phyloP scores from a whole-genome alignment of 2,113 vertebrate species.

The Athene cunicularia region DNA sequence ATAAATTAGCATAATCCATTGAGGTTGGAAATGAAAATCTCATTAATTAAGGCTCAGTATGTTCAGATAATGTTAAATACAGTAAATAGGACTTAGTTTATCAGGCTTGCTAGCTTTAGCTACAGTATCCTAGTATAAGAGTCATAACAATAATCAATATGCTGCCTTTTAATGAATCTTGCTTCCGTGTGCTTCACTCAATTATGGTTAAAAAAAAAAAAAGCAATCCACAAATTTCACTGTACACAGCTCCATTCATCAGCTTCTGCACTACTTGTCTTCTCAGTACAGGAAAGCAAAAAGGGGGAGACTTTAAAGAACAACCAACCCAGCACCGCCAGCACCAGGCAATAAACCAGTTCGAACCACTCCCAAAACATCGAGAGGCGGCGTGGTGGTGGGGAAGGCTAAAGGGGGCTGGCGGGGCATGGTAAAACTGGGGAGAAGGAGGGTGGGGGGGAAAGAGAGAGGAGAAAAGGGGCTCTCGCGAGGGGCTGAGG shows the following conservation, averaged over 20 bases:
- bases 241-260: conserved; percentile 72
- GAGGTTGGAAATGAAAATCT: conserved; percentile 58
- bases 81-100: conserved; percentile 81
- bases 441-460: not conserved
- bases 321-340: conserved; percentile 61
- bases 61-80: conserved; percentile 83
- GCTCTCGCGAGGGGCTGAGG: not conserved
- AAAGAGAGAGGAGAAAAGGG: not conserved
- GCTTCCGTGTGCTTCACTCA: conserved; percentile 78
- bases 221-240: conserved; percentile 70
- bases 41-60: conserved; percentile 75
- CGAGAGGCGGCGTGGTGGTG: not conserved
- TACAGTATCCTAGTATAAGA: conserved; percentile 77
- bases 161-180: conserved; percentile 85
- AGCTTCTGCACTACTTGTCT: conserved; percentile 74
- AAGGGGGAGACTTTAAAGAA: conserved; percentile 77
- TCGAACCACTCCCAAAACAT: not conserved
- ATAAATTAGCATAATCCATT: conserved; percentile 41
- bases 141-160: conserved; percentile 82
- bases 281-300: conserved; percentile 70
- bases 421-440: not conserved
- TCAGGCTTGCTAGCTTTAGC: conserved; percentile 81
- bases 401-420: not conserved
- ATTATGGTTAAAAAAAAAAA: conserved; percentile 54
- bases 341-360: not conserved